Conservation (phyloP, 1,140 invertebrate species). For the Heliconius himera region DNA sequence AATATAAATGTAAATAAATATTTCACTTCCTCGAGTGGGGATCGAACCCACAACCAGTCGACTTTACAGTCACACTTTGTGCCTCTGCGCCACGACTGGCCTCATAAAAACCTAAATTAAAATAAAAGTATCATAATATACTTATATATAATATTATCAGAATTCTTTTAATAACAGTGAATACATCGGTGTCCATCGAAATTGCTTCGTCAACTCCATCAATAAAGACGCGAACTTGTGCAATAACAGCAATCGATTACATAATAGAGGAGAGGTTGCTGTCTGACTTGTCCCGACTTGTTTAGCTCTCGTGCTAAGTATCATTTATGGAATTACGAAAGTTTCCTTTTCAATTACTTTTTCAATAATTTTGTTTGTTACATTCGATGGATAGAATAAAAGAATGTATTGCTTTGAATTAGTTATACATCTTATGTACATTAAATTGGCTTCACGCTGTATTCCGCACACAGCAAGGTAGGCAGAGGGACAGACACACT, state of each 20-base stretch:
- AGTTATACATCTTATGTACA: too few relatives aligned
- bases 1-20: too few relatives aligned
- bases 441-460: too few relatives aligned
- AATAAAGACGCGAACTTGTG: conserved; percentile 75
- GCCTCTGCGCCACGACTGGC: too few relatives aligned
- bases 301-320: conserved; percentile 41
- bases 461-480: too few relatives aligned
- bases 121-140: neutral
- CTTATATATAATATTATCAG: neutral
- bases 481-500: too few relatives aligned
- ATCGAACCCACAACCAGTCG: too few relatives aligned
- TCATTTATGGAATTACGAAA: conserved; percentile 31
- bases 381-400: neutral
- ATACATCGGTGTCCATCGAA: conserved; percentile 54
- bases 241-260: conserved; percentile 75
- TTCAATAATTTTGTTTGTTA: neutral
- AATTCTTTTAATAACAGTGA: conserved; percentile 21
- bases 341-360: conserved; percentile 12
- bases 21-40: too few relatives aligned
- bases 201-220: conserved; percentile 77
- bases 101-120: neutral
- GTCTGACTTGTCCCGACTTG: conserved; percentile 44
- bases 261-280: conserved; percentile 56
- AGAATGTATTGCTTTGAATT: neutral
- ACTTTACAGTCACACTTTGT: too few relatives aligned